Base-by-base conservation (phyloP, 2,888 invertebrate genomes). In the Sarcophaga subvicina region DNA sequence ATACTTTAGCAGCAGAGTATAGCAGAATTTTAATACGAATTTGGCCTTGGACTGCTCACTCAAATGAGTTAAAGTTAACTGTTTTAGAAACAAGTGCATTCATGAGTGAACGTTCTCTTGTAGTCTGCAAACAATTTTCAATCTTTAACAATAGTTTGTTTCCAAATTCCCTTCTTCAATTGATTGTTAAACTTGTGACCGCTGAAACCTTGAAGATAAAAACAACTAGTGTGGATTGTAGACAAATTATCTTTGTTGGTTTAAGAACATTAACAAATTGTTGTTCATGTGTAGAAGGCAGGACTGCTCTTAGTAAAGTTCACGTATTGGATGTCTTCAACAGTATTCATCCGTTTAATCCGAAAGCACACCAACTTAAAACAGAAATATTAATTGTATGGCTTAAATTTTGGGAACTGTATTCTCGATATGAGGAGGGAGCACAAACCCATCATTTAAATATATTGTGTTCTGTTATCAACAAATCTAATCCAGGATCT, bases 31-130 rank as follows among this genome's bases (percentile, higher is more conserved):
- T 92, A 2, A 82, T 92, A 3, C 89, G 90, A 54, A 76, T 92
- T 2, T 93, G 93, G 93, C 91, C 93, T 1, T 93, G 93, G 93
- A 84, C 91, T 10, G 89, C 89, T 11, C 91, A 93, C 64, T 93
- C 93, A n/a, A 72, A 75, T 2, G 89, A 90, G 11, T 88, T 93
- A 2, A 91, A 91, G 63, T 82, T 88, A 8, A 82, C 90, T 6
- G 89, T 89, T 17, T 85, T 93, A 6, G 90, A 91, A 27, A 88
- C 91, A 12, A 83, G 90, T n/a, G 90, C 90, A 12, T 89, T 91
- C 70, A 88, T 93, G 10, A 92, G 92, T 37, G 93, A 93, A 75
- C 90, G 91, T 80, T 93, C 93, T 0, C 83, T 93, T 20, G 89
- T 90, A 60, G 91, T 93, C 80, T 93, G 93, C 87, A 91, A 91